phyloP scores from a whole-genome alignment of 1,140 invertebrate species.

The Drosophila rufa region DNA sequence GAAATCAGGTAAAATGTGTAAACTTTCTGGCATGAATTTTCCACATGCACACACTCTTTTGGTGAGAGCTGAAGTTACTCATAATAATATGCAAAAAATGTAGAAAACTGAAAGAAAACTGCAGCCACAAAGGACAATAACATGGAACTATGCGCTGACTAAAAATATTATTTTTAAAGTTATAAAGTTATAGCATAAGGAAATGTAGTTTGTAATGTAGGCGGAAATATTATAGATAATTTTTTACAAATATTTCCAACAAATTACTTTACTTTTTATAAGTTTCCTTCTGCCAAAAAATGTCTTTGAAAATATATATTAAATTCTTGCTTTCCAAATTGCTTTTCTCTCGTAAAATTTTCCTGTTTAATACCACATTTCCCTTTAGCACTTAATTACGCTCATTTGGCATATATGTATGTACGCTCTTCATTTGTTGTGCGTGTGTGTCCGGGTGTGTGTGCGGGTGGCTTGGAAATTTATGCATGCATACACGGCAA shows the following conservation, averaged over 20 bases:
- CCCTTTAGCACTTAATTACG: conserved; percentile 70
- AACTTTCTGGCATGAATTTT: conserved; percentile 64
- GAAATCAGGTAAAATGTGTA: conserved; percentile 55
- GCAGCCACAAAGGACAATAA: conserved; percentile 11
- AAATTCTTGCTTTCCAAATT: neutral
- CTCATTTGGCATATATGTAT: conserved; percentile 63
- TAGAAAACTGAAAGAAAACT: conserved; percentile 28
- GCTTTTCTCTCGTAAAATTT: neutral
- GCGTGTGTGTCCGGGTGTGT: conserved; percentile 20
- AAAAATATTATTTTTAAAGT: neutral
- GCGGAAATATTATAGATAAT: neutral
- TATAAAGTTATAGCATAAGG: neutral
- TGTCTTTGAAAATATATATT: neutral
- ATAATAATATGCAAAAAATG: conserved; percentile 35
- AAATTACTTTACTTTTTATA: neutral
- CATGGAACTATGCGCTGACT: neutral
- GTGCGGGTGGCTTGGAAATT: conserved; percentile 52
- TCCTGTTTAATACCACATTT: neutral
- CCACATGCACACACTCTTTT: conserved; percentile 30
- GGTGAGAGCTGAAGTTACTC: conserved; percentile 24
- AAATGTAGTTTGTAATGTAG: neutral
- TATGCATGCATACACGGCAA: conserved; percentile 73
- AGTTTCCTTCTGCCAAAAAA: neutral
- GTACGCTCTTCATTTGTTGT: conserved; percentile 31
- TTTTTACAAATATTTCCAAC: too few relatives aligned